Conservation (phyloP, 2,797 vertebrate genomes). For the Lagocephalus sceleratus region DNA sequence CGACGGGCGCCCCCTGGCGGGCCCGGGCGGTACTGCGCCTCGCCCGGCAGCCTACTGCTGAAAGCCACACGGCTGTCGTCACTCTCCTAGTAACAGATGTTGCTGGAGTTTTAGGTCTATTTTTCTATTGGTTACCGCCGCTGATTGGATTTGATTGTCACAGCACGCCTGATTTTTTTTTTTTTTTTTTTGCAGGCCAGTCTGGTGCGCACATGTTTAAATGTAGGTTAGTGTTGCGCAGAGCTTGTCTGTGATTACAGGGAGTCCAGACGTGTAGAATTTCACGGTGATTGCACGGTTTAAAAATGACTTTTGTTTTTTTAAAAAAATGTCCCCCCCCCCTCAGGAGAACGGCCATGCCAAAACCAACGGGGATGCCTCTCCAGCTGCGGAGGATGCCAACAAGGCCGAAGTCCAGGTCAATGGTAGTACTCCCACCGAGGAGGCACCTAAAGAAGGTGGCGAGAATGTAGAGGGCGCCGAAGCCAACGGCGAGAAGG, state of each 20-base stretch:
- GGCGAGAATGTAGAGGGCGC: slow-evolving; percentile 76
- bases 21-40: slow-evolving; percentile 23
- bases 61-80: slow-evolving; percentile 64
- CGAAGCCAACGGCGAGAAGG: slow-evolving; percentile 73
- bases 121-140: slow-evolving; percentile 52
- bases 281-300: neutral
- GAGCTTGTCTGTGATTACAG: slow-evolving; percentile 1
- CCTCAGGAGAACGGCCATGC: slow-evolving; percentile 91
- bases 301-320: neutral
- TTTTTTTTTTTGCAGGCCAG: neutral
- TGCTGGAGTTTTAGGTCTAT: slow-evolving; percentile 58
- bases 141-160: slow-evolving; percentile 17
- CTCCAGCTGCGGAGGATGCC: slow-evolving; percentile 86
- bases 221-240: neutral
- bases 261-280: fast-evolving
- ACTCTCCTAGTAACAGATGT: slow-evolving; percentile 76
- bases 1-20: slow-evolving; percentile 44
- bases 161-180: slow-evolving; percentile 5
- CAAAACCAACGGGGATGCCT: slow-evolving; percentile 92
- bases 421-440: slow-evolving; percentile 74
- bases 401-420: slow-evolving; percentile 82
- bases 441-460: slow-evolving; percentile 72
- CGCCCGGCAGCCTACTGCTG: slow-evolving; percentile 54
- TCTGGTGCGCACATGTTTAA: slow-evolving; percentile 2
- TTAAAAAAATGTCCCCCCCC: slow-evolving; percentile 1